These are phyloP conservation scores for Ips nitidus DNA, from an alignment of 1,140 invertebrate species.

Conservation along the genomic window DNA sequence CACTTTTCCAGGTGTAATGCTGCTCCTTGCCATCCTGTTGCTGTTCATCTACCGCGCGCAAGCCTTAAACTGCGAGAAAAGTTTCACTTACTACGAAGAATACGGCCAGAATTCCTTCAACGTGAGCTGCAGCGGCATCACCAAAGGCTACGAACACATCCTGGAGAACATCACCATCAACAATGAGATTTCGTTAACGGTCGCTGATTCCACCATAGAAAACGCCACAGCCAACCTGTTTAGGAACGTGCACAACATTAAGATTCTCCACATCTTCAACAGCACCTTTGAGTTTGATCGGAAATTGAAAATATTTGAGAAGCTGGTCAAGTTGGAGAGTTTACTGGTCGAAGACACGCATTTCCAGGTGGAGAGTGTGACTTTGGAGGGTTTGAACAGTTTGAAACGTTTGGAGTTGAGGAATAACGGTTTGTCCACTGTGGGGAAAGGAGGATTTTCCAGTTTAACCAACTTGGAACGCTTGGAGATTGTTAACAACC, in stretches of 20 bases:
- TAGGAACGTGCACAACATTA: conserved; percentile 41
- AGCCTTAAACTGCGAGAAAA: conserved; percentile 39
- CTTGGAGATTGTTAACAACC: conserved; percentile 42
- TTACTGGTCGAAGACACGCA: conserved; percentile 35
- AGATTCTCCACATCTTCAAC: conserved; percentile 39
- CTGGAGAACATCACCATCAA: conserved; percentile 43
- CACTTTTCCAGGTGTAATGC: neutral
- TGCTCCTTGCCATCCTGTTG: neutral
- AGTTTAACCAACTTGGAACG: conserved; percentile 37
- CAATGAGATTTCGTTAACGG: conserved; percentile 45
- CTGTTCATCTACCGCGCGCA: neutral
- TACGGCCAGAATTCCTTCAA: conserved; percentile 45
- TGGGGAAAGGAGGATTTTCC: conserved; percentile 34
- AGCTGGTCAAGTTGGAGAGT: conserved; percentile 32
- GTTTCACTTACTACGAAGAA: conserved; percentile 44
- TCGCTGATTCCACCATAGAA: conserved; percentile 41
- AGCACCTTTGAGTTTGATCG: conserved; percentile 34
- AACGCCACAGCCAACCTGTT: conserved; percentile 40
- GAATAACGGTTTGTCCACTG: conserved; percentile 35
- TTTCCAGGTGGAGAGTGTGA: conserved; percentile 32
- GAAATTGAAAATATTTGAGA: conserved; percentile 33
- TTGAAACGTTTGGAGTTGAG: conserved; percentile 40
- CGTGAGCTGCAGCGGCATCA: conserved; percentile 43
- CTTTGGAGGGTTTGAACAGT: conserved; percentile 34
- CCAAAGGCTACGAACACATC: conserved; percentile 37